Conservation (phyloP, 2,113 vertebrate genomes). For the Myxocyprinus asiaticus region DNA sequence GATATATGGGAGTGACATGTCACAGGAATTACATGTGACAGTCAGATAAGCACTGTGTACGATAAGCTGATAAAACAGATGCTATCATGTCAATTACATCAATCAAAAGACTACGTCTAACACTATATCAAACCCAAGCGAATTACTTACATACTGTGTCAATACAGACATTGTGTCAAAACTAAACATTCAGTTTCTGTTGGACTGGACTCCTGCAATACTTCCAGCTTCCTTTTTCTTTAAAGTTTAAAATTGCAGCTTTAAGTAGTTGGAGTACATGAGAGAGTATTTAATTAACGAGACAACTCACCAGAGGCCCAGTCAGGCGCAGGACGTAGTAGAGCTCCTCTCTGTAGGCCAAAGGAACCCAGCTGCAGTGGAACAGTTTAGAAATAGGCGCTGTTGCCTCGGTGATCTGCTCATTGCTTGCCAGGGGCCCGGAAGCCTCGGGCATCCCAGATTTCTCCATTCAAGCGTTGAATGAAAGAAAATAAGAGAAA, state of each 20-base stretch:
- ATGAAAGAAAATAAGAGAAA: conserved; percentile 37
- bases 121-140: too few species aligned
- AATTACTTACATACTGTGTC: too few species aligned
- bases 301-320: conserved; percentile 72
- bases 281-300: not conserved
- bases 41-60: not conserved
- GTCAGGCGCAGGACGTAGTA: conserved; percentile 68
- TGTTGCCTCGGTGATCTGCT: conserved; percentile 55
- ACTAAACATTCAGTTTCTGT: too few species aligned
- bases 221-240: too few species aligned
- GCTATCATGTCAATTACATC: not conserved
- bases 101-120: not conserved
- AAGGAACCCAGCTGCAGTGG: conserved; percentile 63
- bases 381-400: conserved; percentile 62
- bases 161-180: too few species aligned
- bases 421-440: conserved; percentile 47
- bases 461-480: conserved; percentile 69
- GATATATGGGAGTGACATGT: too few species aligned
- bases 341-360: conserved; percentile 75
- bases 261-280: not conserved
- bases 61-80: too few species aligned
- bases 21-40: too few species aligned
- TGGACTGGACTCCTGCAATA: too few species aligned
- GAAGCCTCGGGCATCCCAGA: conserved; percentile 57
- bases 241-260: too few species aligned